These are phyloP conservation scores for Chanos chanos DNA, from an alignment of 2,797 vertebrate species.

Conservation along the genomic window DNA sequence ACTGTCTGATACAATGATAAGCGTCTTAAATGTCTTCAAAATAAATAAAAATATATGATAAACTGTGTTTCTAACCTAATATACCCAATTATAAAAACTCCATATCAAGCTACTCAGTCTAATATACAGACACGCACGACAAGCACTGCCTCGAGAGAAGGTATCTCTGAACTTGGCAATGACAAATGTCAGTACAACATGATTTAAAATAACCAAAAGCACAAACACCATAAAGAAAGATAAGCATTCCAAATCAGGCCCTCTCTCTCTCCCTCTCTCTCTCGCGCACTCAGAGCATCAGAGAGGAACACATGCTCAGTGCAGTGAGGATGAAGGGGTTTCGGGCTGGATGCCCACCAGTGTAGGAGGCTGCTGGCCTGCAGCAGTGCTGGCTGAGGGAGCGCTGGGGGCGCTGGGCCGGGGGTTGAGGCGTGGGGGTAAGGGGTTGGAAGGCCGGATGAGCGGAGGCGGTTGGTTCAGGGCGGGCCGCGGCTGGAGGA, in stretches of 20 bases:
- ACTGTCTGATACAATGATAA: constrained; percentile 5
- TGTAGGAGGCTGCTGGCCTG: constrained; percentile 75
- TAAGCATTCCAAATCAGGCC: too few relatives aligned
- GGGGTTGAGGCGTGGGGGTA: constrained; percentile 92
- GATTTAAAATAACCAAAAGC: neutral
- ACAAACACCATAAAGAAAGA: constrained; percentile 13
- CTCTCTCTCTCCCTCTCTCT: too few relatives aligned
- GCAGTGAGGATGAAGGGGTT: constrained; percentile 79
- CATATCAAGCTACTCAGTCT: neutral
- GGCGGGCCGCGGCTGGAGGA: constrained; percentile 86
- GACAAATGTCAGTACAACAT: neutral
- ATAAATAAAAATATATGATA: constrained; percentile 51
- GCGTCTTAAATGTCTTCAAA: too few relatives aligned
- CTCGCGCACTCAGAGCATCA: neutral
- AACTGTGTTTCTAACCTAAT: constrained; percentile 31
- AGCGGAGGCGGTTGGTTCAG: constrained; percentile 92
- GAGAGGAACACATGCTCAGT: constrained; percentile 59
- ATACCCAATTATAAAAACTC: constrained; percentile 34
- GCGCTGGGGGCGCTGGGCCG: constrained; percentile 73
- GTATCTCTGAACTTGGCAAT: too few relatives aligned
- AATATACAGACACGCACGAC: constrained; percentile 26
- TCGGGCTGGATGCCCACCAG: constrained; percentile 84
- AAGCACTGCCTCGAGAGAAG: constrained; percentile 2
- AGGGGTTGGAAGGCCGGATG: constrained; percentile 87
- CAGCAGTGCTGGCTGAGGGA: constrained; percentile 52